phyloP scores from a whole-genome alignment of 1,140 invertebrate species.

The Paracyclopina nana region DNA sequence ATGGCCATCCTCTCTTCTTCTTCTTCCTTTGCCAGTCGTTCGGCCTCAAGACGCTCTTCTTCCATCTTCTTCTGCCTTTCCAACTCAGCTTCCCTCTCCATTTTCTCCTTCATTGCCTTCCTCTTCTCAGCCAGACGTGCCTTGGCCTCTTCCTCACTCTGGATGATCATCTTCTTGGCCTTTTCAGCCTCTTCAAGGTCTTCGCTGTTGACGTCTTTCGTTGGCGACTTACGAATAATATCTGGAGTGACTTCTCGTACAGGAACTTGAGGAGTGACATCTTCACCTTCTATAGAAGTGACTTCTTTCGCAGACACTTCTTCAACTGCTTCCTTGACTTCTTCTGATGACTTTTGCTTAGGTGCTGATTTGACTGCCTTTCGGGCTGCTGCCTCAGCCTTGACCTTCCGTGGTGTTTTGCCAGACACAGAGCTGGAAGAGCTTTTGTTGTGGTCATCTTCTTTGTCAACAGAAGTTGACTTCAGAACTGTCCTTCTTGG shows the following conservation, averaged over 20 bases:
- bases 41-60: slow-evolving; percentile 1
- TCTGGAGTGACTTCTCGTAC: background rate
- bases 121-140: slow-evolving; percentile 13
- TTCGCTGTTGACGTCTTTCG: background rate
- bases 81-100: slow-evolving; percentile 13
- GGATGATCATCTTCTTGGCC: slow-evolving; percentile 7
- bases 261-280: no score
- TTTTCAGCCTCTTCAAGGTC: background rate
- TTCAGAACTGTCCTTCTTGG: no score
- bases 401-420: no score
- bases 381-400: no score
- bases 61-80: slow-evolving; percentile 4
- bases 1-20: slow-evolving; percentile 14
- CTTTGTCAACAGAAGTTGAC: no score
- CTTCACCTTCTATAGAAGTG: no score
- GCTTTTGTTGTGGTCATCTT: no score
- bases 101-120: slow-evolving; percentile 15
- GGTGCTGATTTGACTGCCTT: no score
- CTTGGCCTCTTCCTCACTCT: slow-evolving; percentile 15
- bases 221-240: background rate
- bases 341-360: no score
- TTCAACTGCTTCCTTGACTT: background rate
- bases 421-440: no score
- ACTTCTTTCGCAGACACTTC: background rate
- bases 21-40: slow-evolving; percentile 8